Evolutionary conservation across 2,113 vertebrate species (phyloP).

Genomic region (Microcebus griseorufus): DNA sequence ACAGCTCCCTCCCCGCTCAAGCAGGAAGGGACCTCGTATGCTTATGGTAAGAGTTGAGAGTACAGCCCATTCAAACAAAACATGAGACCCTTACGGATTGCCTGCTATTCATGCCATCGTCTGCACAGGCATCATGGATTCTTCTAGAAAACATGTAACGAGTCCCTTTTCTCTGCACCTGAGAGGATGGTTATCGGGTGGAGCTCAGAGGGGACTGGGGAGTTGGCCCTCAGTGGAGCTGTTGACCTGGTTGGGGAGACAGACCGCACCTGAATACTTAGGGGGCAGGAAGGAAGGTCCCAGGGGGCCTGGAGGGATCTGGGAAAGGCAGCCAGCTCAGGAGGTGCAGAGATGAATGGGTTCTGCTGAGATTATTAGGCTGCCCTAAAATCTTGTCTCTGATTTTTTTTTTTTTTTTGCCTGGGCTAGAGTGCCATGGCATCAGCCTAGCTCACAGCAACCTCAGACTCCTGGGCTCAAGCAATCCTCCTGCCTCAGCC

Average conservation of each 20-base stretch:
- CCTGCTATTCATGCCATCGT: neutral
- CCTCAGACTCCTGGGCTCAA: too few species aligned
- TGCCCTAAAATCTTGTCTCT: neutral
- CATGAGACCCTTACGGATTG: neutral
- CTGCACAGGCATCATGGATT: neutral
- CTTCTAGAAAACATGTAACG: neutral
- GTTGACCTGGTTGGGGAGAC: neutral
- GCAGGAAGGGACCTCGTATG: too few species aligned
- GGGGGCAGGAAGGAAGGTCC: neutral
- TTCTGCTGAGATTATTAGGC: neutral
- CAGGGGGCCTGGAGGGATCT: too few species aligned
- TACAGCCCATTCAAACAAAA: neutral
- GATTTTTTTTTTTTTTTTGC: neutral
- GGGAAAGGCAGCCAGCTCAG: neutral
- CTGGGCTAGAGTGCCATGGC: too few species aligned
- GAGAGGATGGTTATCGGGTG: accelerated
- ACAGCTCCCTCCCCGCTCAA: neutral
- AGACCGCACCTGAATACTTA: accelerated
- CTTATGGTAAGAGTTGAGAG: neutral
- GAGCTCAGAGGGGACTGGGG: neutral
- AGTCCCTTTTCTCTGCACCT: neutral
- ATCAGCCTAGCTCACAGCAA: too few species aligned
- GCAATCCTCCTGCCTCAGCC: too few species aligned
- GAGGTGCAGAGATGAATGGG: neutral
- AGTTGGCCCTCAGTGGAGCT: neutral